phyloP scores from a whole-genome alignment of 2,888 invertebrate genomes.

The Ctena decussata region DNA sequence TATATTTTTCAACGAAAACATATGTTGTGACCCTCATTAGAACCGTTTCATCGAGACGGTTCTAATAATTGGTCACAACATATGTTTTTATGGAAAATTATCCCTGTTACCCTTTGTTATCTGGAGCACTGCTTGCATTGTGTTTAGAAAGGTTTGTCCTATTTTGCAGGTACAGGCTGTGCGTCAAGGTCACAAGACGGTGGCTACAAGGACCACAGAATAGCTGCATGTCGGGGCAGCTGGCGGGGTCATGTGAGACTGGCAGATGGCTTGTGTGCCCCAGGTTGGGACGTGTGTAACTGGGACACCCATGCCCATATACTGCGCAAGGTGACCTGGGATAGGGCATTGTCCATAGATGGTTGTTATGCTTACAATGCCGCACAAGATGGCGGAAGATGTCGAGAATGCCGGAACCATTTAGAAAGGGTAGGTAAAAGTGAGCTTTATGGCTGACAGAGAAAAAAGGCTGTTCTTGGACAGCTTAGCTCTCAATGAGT shows the following conservation, averaged over 20 bases:
- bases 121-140: too few species aligned
- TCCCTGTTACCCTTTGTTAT: too few species aligned
- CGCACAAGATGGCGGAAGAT: constrained; percentile 84
- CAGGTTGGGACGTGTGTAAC: constrained; percentile 83
- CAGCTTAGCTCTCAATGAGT: too few species aligned
- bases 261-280: constrained; percentile 76
- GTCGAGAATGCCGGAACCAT: constrained; percentile 79
- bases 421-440: constrained; percentile 73
- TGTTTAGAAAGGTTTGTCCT: too few species aligned
- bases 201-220: constrained; percentile 53
- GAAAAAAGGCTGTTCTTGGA: too few species aligned
- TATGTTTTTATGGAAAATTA: too few species aligned
- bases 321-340: constrained; percentile 80
- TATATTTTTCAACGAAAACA: too few species aligned
- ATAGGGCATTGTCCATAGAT: constrained; percentile 75
- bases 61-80: too few species aligned
- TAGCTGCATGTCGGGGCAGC: constrained; percentile 81
- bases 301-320: constrained; percentile 70
- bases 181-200: constrained; percentile 76
- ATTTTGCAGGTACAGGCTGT: constrained; percentile 77
- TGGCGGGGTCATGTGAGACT: constrained; percentile 83
- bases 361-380: constrained; percentile 85
- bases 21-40: too few species aligned
- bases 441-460: too few species aligned
- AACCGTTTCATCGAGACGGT: too few species aligned